Conservation (phyloP, 2,113 vertebrate species). For the Nesoenas mayeri region DNA sequence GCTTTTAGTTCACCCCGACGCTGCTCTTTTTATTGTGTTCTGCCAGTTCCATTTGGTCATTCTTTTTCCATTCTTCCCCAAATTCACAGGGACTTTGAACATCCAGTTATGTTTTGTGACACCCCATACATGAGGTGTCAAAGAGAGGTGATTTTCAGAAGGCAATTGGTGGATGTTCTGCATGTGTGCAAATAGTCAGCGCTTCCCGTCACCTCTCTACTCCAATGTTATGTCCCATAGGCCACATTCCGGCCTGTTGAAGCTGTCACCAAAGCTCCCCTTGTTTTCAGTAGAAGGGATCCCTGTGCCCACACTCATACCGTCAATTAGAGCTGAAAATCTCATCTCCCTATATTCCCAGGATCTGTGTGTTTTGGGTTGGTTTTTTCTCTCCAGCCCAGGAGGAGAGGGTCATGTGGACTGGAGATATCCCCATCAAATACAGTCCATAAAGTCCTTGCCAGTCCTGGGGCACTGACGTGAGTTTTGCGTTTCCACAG, state of each 20-base stretch:
- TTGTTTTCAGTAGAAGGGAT: background rate
- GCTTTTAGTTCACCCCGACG: background rate
- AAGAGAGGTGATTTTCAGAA: background rate
- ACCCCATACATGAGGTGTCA: accelerated
- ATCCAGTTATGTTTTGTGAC: background rate
- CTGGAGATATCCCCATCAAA: background rate
- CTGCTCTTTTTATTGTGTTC: background rate
- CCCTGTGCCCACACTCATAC: background rate
- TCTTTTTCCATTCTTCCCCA: background rate
- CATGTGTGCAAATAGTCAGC: accelerated
- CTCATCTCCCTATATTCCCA: background rate
- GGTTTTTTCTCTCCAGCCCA: background rate
- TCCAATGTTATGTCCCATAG: background rate
- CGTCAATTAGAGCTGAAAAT: background rate
- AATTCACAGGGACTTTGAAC: background rate
- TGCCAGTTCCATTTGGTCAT: constrained; percentile 8
- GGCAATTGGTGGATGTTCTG: background rate
- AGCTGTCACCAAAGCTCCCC: background rate
- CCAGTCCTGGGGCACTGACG: background rate
- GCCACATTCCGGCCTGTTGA: background rate
- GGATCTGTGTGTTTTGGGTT: too few species aligned
- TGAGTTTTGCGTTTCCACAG: background rate
- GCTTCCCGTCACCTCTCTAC: background rate
- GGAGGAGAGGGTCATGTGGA: background rate
- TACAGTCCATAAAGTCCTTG: background rate